Evolutionary conservation across 2,113 vertebrate genomes (phyloP).

Genomic region (Melanotaenia duboulayi): DNA sequence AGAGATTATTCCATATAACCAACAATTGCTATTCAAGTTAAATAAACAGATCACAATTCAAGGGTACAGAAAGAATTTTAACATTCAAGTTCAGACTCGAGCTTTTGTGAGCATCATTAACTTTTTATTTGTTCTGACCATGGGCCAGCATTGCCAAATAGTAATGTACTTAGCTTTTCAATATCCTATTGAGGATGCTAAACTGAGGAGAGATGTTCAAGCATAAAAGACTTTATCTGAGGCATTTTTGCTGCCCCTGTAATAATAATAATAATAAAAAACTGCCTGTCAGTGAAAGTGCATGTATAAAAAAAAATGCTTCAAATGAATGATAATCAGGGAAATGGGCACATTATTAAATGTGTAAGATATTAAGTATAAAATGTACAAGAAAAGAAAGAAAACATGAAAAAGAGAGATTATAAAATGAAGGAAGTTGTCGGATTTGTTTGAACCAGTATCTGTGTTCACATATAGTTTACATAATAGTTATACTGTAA

Average conservation of each 20-base stretch:
- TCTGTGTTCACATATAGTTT: too few species aligned
- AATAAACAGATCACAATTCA: not conserved
- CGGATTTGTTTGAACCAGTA: too few species aligned
- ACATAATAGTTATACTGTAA: too few species aligned
- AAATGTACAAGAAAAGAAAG: not conserved
- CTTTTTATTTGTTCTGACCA: not conserved
- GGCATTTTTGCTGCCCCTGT: constrained; percentile 6
- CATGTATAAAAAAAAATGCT: not conserved
- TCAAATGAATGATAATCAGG: not conserved
- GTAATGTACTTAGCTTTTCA: constrained; percentile 46
- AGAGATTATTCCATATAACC: not conserved
- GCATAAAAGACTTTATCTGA: constrained; percentile 29
- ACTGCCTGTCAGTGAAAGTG: not conserved
- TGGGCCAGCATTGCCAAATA: constrained; percentile 20
- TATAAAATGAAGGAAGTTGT: too few species aligned
- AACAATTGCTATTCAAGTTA: not conserved
- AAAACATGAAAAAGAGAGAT: too few species aligned
- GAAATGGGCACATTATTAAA: not conserved
- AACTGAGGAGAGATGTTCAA: constrained; percentile 40
- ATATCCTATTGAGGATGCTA: constrained; percentile 29
- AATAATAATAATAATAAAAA: not conserved
- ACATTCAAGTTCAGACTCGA: not conserved
- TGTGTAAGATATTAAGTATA: not conserved
- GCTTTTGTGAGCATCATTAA: not conserved
- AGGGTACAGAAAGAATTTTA: not conserved